phyloP scores from a whole-genome alignment of 2,888 invertebrate species.

The Pachydiplax longipennis region DNA sequence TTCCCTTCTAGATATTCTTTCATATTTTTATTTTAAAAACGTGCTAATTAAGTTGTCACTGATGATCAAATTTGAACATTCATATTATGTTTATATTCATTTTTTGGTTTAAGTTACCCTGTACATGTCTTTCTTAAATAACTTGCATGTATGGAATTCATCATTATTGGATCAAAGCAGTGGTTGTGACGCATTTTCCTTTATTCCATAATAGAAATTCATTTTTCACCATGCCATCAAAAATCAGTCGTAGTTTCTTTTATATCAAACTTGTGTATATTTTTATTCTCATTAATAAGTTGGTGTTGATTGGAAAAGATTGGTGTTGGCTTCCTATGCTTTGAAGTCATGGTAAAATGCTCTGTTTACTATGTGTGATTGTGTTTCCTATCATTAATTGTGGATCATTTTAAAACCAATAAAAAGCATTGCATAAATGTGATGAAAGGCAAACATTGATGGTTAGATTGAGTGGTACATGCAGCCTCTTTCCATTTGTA shows the following conservation, averaged over 20 bases:
- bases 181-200: not conserved
- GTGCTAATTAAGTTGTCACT: slow-evolving; percentile 32
- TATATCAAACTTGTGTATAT: not conserved
- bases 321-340: not conserved
- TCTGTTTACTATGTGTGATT: not conserved
- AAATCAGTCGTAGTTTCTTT: not conserved
- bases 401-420: not conserved
- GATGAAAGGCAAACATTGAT: not conserved
- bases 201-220: not conserved
- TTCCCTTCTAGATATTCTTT: no score
- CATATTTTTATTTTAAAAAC: not conserved
- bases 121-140: not conserved
- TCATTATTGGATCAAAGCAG: not conserved
- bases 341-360: not conserved
- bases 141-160: not conserved
- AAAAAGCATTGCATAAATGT: not conserved
- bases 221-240: not conserved
- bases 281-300: not conserved
- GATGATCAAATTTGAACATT: not conserved
- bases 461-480: not conserved
- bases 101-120: not conserved
- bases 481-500: not conserved
- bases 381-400: not conserved
- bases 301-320: not conserved
- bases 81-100: not conserved